A percentile compares a stretch with the other conserved stretches of the same genome.
Conservation (phyloP, 2,113 vertebrate species). For the Dromiciops gliroides region DNA sequence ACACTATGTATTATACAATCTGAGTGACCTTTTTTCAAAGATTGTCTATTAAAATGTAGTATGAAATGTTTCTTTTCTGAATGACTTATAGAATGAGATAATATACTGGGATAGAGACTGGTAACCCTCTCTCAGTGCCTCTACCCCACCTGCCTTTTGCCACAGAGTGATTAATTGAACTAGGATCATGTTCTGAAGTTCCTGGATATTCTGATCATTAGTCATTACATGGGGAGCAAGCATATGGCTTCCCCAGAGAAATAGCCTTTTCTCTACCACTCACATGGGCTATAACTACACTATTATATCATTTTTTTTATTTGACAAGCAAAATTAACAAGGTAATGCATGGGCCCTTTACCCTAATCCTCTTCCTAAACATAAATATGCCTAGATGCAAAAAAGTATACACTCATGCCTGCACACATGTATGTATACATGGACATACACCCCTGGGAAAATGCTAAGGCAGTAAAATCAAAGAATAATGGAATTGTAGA, state of each 20-base stretch:
- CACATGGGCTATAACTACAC: constrained; percentile 44
- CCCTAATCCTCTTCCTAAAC: background rate
- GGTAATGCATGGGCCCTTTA: background rate
- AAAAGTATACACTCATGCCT: background rate
- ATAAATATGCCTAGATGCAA: background rate
- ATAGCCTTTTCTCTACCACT: constrained; percentile 44
- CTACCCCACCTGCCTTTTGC: constrained; percentile 37
- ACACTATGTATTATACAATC: background rate
- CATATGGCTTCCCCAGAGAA: constrained; percentile 54
- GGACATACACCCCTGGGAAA: background rate
- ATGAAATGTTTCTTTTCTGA: background rate
- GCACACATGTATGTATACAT: background rate
- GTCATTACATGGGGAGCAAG: constrained; percentile 62
- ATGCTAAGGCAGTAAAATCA: background rate
- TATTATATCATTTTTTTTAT: constrained; percentile 19
- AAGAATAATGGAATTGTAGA: background rate
- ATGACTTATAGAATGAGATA: background rate
- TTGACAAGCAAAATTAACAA: constrained; percentile 4
- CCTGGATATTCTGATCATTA: constrained; percentile 65
- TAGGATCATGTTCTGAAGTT: constrained; percentile 46
- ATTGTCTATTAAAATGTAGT: background rate
- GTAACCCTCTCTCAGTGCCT: background rate
- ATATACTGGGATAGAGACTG: background rate
- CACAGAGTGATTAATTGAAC: constrained; percentile 63
- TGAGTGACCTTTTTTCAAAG: background rate